Conservation (phyloP, 1,140 invertebrate species). For the Papilio helenus region DNA sequence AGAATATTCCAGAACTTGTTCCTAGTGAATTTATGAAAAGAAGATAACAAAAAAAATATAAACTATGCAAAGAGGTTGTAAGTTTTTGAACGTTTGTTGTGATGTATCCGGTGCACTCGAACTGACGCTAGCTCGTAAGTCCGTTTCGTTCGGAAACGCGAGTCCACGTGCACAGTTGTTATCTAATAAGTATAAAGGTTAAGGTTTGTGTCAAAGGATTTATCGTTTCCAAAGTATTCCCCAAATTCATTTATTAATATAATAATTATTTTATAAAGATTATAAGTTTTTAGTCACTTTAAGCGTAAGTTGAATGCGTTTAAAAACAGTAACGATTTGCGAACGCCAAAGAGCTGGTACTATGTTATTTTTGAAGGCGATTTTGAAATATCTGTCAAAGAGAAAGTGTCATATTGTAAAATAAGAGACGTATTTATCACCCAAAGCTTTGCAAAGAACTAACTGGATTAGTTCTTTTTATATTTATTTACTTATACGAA, state of each 20-base stretch:
- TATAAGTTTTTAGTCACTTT: conserved; percentile 75
- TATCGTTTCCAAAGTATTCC: conserved; percentile 83
- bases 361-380: conserved; percentile 45
- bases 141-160: conserved; percentile 66
- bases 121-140: conserved; percentile 69
- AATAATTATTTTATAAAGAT: conserved; percentile 60
- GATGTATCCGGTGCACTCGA: conserved; percentile 80
- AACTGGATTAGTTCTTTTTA: conserved; percentile 59
- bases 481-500: conserved; percentile 53
- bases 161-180: conserved; percentile 82
- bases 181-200: conserved; percentile 79
- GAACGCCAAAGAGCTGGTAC: conserved; percentile 71
- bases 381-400: conserved; percentile 44
- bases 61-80: conserved; percentile 72
- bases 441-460: conserved; percentile 54
- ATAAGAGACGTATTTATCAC: conserved; percentile 52
- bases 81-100: conserved; percentile 79
- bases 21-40: conserved; percentile 74
- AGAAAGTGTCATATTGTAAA: conserved; percentile 41
- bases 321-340: conserved; percentile 57
- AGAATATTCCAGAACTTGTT: conserved; percentile 81
- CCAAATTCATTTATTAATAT: conserved; percentile 77
- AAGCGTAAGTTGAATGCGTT: conserved; percentile 72
- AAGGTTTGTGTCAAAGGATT: conserved; percentile 83
- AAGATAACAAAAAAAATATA: conserved; percentile 52